Conservation (phyloP, 2,797 vertebrate species). For the Enteromius fasciolatus region DNA sequence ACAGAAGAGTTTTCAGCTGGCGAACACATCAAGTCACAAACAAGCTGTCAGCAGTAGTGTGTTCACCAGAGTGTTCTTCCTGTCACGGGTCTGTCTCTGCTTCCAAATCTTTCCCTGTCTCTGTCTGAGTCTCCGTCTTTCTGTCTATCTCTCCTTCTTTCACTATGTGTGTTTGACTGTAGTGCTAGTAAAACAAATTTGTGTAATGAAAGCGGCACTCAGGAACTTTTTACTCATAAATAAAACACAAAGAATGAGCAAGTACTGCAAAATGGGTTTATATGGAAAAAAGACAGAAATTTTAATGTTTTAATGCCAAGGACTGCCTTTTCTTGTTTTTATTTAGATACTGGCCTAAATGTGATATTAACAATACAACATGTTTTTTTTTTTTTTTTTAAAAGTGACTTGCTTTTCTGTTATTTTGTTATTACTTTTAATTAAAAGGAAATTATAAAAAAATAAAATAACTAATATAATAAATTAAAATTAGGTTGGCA, state of each 20-base stretch:
- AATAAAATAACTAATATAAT: background rate
- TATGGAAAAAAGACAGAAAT: background rate
- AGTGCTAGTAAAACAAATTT: background rate
- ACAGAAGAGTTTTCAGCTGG: slow-evolving; percentile 66
- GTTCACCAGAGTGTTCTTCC: slow-evolving; percentile 56
- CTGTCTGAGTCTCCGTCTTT: slow-evolving; percentile 41
- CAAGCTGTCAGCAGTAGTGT: slow-evolving; percentile 68
- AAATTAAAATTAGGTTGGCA: background rate
- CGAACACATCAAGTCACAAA: slow-evolving; percentile 59
- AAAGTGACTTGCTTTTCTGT: background rate
- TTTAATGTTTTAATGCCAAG: background rate
- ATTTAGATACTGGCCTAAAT: background rate
- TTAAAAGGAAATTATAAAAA: background rate
- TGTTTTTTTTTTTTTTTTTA: background rate
- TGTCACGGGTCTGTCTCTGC: slow-evolving; percentile 51
- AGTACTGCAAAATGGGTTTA: background rate
- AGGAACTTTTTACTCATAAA: background rate
- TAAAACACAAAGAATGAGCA: background rate
- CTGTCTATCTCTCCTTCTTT: slow-evolving; percentile 22
- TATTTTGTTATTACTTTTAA: too few species aligned
- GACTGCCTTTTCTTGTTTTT: background rate
- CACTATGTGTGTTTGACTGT: slow-evolving; percentile 42
- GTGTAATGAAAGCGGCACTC: slow-evolving; percentile 21
- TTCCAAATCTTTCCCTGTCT: slow-evolving; percentile 52
- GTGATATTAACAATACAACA: background rate